A percentile compares a stretch with the other conserved stretches of the same genome.
phyloP scores from a whole-genome alignment of 1,140 invertebrate genomes.

The Matsumurasca onukii region DNA sequence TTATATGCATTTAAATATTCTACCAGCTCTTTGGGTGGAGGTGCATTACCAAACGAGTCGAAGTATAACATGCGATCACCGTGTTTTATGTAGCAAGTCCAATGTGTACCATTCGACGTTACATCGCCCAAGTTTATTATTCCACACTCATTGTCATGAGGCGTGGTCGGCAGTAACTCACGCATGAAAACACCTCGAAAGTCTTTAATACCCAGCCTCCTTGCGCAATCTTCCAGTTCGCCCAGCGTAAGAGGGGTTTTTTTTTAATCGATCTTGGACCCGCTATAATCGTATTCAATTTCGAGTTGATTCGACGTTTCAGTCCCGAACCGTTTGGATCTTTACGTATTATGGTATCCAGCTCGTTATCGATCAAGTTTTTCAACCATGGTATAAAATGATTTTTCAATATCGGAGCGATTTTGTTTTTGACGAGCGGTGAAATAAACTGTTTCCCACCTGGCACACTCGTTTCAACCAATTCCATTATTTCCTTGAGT shows the following conservation, averaged over 20 bases:
- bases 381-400: constrained; percentile 7
- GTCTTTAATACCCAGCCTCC: neutral
- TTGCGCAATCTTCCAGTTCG: neutral
- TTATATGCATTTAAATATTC: constrained; percentile 5
- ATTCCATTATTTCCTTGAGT: neutral
- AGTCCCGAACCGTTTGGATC: constrained; percentile 5
- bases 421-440: constrained; percentile 5
- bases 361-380: neutral
- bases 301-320: constrained; percentile 7
- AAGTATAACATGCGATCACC: neutral
- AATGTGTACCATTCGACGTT: neutral
- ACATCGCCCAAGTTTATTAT: constrained; percentile 7
- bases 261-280: neutral
- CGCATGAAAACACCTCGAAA: constrained; percentile 20
- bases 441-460: neutral
- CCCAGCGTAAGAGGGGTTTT: neutral
- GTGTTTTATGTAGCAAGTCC: neutral
- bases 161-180: neutral
- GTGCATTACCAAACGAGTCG: neutral
- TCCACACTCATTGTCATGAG: constrained; percentile 3
- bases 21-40: neutral
- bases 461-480: neutral
- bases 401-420: constrained; percentile 6
- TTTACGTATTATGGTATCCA: constrained; percentile 2
- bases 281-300: neutral